phyloP scores from a whole-genome alignment of 2,797 vertebrate species.

The Lateolabrax maculatus region DNA sequence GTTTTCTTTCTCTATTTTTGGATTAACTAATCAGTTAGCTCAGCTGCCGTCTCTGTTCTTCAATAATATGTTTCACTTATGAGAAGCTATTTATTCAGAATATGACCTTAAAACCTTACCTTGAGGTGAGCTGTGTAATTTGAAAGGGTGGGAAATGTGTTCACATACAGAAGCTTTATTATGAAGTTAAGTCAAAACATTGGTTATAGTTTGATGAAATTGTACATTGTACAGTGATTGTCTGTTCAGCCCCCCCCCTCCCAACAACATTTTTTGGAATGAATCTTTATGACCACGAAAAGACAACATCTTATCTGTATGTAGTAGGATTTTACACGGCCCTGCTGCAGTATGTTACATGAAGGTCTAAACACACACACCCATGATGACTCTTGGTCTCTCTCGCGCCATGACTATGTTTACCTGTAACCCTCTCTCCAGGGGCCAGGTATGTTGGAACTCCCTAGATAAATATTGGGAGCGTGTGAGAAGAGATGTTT shows the following conservation, averaged over 20 bases:
- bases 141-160: background rate
- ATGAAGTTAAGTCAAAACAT: conserved; percentile 32
- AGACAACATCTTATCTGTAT: conserved; percentile 48
- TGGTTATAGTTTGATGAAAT: conserved; percentile 30
- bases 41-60: background rate
- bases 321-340: conserved; percentile 24
- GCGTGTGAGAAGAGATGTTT: conserved; percentile 54
- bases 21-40: background rate
- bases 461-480: conserved; percentile 72
- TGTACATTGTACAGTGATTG: conserved; percentile 48
- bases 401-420: conserved; percentile 40
- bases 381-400: background rate
- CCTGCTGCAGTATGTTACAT: conserved; percentile 40
- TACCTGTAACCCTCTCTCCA: conserved; percentile 50
- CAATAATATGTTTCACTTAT: conserved; percentile 11
- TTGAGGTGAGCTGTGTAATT: background rate
- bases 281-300: conserved; percentile 31
- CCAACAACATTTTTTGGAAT: conserved; percentile 48
- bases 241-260: background rate
- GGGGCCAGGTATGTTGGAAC: conserved; percentile 65
- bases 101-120: background rate
- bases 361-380: conserved; percentile 34
- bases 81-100: conserved; percentile 28
- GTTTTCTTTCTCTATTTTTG: conserved; percentile 21
- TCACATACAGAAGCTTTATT: conserved; percentile 30